Evolutionary conservation across 2,113 vertebrate species (phyloP), one percentile per base, ranked within the genome.

Genomic region (Chaetura pelagica): DNA sequence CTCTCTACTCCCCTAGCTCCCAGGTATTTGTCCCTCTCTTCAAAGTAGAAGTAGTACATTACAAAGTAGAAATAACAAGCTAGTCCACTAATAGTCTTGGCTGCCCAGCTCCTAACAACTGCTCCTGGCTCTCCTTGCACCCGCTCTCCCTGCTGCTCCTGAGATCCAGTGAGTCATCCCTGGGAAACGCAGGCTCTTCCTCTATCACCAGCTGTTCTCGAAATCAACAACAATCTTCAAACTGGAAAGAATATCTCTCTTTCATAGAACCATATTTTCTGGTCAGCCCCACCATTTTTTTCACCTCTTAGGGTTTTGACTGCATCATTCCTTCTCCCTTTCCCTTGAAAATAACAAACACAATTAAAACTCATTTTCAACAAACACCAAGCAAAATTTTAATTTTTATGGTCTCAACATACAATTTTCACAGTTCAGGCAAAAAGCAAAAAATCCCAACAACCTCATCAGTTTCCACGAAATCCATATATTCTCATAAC

Each of bases 201-300:
- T 87, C 89, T 83, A 87, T 35, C n/a, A 77, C 87, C 87, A n/a
- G 71, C 92, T 97, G 86, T 74, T 96, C 87, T 66, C n/a, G 1
- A 88, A 92, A 92, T 78, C 93, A 91, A 89, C 93, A 94, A 73
- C 55, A 40, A 69, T 30, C 77, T 84, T 86, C 73, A 77, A 89
- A 66, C 30, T 71, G 74, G 51, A 93, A 95, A 76, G 58, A 81
- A 24, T 6, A 73, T 40, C 29, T 44, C 34, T n/a, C 30, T 92
- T 59, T 69, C 85, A 85, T 3, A 78, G 73, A 93, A 75, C 27
- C n/a, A 48, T 23, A 42, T 67, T 73, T 95, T 84, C 30, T 46
- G 40, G 40, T 21, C 72, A 88, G n/a, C 1, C 8, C 1, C 8
- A 49, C 5, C 27, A 4, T 30, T 57, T 2, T 4, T 57, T 66